These are phyloP conservation scores for Diarsia dahlii DNA, from an alignment of 2,888 invertebrate species.

Conservation along the genomic window DNA sequence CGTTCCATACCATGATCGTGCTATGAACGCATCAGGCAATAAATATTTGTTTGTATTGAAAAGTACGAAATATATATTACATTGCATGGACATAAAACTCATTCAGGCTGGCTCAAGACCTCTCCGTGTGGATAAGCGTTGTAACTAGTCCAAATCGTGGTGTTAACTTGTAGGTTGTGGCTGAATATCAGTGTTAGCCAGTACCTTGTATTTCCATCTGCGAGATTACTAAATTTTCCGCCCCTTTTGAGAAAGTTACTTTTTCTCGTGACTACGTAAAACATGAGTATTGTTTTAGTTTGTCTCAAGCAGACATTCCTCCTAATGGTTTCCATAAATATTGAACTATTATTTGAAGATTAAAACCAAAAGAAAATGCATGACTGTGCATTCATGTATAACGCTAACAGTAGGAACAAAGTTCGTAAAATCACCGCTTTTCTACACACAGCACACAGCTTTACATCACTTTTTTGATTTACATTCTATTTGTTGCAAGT, in stretches of 20 bases:
- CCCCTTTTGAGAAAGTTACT: not conserved
- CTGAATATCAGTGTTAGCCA: not conserved
- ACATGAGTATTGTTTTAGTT: not conserved
- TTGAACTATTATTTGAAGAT: not conserved
- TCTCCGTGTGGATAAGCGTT: no score
- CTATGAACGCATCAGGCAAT: no score
- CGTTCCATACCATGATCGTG: no score
- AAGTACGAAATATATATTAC: no score
- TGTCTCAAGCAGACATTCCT: not conserved
- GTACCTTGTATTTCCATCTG: not conserved
- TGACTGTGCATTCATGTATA: not conserved
- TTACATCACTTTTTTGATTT: constrained; percentile 37
- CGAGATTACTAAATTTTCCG: not conserved
- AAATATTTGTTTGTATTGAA: no score
- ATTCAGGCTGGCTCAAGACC: no score
- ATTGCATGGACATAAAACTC: no score
- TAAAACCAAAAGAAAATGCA: not conserved
- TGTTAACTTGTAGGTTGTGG: no score
- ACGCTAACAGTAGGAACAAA: not conserved
- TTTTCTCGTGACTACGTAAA: not conserved
- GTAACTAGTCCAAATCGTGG: no score
- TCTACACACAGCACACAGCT: not conserved
- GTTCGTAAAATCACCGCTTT: not conserved
- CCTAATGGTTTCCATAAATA: not conserved
- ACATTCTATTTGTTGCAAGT: constrained; percentile 49